A percentile compares a stretch with the other conserved stretches of the same genome.
Conservation (phyloP, 1,140 invertebrate species). For the Drosophila lacteicornis region DNA sequence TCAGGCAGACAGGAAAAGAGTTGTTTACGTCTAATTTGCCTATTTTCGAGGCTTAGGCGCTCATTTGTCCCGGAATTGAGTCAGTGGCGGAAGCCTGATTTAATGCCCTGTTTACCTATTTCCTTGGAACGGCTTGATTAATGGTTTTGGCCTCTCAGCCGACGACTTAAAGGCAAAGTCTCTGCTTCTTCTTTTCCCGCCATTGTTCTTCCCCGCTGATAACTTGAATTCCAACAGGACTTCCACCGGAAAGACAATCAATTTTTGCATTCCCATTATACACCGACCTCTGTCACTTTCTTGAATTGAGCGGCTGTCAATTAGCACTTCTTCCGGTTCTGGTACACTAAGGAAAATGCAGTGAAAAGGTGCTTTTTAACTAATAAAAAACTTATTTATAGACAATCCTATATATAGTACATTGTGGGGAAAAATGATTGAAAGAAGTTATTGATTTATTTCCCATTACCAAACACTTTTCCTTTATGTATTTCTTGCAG, state of each 20-base stretch:
- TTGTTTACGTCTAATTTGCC: constrained; percentile 69
- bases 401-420: no score
- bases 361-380: background rate
- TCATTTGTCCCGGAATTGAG: constrained; percentile 56
- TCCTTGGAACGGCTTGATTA: constrained; percentile 39
- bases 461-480: background rate
- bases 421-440: no score
- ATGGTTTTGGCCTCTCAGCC: constrained; percentile 38
- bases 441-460: no score
- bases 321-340: constrained; percentile 33
- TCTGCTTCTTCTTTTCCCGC: background rate
- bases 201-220: constrained; percentile 5
- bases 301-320: constrained; percentile 47
- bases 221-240: constrained; percentile 25
- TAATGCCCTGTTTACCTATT: constrained; percentile 67
- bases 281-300: constrained; percentile 26
- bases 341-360: background rate
- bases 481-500: constrained; percentile 85
- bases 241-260: constrained; percentile 39
- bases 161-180: constrained; percentile 7
- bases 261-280: constrained; percentile 43
- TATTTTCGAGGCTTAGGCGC: constrained; percentile 66
- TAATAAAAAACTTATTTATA: background rate
- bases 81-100: constrained; percentile 38
- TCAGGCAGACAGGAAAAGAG: constrained; percentile 49